A percentile compares a stretch with the other conserved stretches of the same genome.
phyloP scores from a whole-genome alignment of 2,797 vertebrate species.

The Siniperca obscura region DNA sequence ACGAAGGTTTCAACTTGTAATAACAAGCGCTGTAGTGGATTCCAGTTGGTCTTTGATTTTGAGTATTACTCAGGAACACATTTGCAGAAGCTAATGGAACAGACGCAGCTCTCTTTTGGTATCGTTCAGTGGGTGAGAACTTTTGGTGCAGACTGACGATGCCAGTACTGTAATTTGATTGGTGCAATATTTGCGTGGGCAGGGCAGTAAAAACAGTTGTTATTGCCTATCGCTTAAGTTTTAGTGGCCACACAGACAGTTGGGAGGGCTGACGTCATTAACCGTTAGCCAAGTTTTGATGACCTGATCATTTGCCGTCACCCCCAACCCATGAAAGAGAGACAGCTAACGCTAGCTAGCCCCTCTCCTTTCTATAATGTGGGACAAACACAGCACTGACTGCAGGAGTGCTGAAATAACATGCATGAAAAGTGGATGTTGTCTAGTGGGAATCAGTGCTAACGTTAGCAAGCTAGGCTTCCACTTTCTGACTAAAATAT shows the following conservation, averaged over 20 bases:
- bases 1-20: neutral
- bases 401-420: neutral
- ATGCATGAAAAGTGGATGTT: neutral
- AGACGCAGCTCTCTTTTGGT: neutral
- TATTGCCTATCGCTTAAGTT: neutral
- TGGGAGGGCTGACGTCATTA: neutral
- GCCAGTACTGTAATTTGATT: neutral
- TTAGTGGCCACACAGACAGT: neutral
- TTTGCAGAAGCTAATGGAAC: neutral
- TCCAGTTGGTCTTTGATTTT: neutral
- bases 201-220: neutral
- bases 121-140: neutral
- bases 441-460: neutral
- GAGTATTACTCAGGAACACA: neutral
- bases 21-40: neutral
- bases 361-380: neutral
- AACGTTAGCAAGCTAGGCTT: neutral
- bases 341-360: neutral
- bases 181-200: neutral
- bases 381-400: neutral
- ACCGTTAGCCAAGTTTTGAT: neutral
- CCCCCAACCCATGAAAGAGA: neutral
- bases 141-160: neutral
- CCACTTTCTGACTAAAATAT: neutral
- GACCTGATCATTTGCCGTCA: neutral